phyloP scores from a whole-genome alignment of 2,797 vertebrate species.

The Lagodon rhomboides region DNA sequence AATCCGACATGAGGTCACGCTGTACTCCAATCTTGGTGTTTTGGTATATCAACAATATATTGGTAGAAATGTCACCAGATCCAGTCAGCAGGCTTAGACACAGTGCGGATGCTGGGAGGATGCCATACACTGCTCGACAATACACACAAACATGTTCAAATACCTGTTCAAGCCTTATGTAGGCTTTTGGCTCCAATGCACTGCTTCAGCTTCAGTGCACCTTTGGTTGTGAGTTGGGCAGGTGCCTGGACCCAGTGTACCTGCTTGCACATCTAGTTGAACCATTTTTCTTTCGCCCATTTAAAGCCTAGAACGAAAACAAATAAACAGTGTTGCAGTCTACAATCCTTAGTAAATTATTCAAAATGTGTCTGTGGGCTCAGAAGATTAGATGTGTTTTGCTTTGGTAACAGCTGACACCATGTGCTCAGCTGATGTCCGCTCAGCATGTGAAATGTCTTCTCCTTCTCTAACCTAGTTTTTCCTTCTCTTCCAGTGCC shows the following conservation, averaged over 20 bases:
- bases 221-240: neutral
- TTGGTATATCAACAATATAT: neutral
- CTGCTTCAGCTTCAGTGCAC: neutral
- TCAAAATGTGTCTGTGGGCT: neutral
- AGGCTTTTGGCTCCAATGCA: neutral
- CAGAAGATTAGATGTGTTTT: neutral
- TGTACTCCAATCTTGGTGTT: neutral
- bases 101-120: neutral
- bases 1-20: no score
- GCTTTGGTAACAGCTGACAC: neutral
- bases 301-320: neutral
- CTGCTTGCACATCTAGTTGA: neutral
- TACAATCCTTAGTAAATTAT: neutral
- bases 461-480: conserved; percentile 9
- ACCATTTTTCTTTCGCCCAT: neutral
- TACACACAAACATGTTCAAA: neutral
- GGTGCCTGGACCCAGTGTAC: neutral
- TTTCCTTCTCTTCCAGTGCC: conserved; percentile 78
- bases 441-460: neutral
- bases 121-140: neutral
- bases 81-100: neutral
- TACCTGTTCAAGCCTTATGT: neutral
- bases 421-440: neutral
- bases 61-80: neutral
- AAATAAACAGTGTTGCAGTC: neutral